Base-by-base conservation (phyloP, 2,888 invertebrate species). In the Callyntrura sp. region DNA sequence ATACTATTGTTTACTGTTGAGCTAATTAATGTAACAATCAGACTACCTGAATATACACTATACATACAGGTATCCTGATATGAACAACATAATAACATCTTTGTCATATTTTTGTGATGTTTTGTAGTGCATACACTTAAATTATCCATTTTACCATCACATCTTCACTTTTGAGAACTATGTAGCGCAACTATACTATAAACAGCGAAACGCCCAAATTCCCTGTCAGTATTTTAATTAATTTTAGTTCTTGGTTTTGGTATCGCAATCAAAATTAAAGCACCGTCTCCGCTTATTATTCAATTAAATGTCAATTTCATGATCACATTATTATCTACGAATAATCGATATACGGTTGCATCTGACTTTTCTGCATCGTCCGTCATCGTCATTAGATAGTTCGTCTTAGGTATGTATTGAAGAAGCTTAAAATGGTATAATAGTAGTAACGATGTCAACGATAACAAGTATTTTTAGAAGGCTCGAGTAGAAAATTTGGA, bases 81-180 rank as follows among this genome's bases (percentile, higher is more conserved):
- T 62, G 43, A 43, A 43, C 12, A 43, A 6, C 28, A 43, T 70
- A 43, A 70, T 45, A 65, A 25, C 25, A 25, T 11, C n/a, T n/a
- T n/a, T n/a, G n/a, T n/a, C n/a, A n/a, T n/a, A n/a, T n/a, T n/a
- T n/a, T 6, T 14, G 11, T 51, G 51, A 28, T 5, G 5, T 17
- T 73, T 17, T 73, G 48, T 73, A 23, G 48, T 3, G n/a, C n/a
- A 23, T 20, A 43, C 2, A 73, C 48, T 23, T 73, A 73, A 55
- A 76, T 73, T 73, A 55, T 76, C 12, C 48, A 12, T 51, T 51
- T 76, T n/a, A 51, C 76, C 51, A 76, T 76, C 76, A 76, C 76
- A 76, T 76, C 0, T 76, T 76, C 17, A 20, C 25, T 1, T 23
- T 73, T 73, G 45, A 73, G 23, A 45, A 73, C 73, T 73, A 35